A percentile compares a stretch with the other conserved stretches of the same genome.
Evolutionary conservation across 2,888 invertebrate genomes (phyloP).

Genomic region (Drosophila ochracea): DNA sequence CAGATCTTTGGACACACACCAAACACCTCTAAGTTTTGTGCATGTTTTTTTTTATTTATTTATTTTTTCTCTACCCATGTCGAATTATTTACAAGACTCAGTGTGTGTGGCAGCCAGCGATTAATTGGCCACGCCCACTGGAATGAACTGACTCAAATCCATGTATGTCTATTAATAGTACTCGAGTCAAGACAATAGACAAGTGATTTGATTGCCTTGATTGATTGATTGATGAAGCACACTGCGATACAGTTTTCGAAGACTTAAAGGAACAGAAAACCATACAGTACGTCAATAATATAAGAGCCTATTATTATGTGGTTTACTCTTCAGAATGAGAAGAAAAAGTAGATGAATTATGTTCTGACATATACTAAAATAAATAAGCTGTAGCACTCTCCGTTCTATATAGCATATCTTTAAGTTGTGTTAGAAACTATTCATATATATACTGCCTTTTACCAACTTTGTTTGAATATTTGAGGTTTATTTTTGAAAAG

Average conservation of each 20-base stretch:
- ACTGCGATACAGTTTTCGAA: background rate
- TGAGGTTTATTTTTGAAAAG: background rate
- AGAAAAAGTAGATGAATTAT: background rate
- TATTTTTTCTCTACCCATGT: slow-evolving; percentile 32
- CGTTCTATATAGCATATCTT: background rate
- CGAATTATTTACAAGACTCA: slow-evolving; percentile 48
- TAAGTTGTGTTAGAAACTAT: background rate
- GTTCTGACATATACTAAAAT: background rate
- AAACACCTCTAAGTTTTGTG: slow-evolving; percentile 52
- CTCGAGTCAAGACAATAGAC: background rate
- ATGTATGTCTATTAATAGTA: slow-evolving; percentile 40
- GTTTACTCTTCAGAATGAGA: background rate
- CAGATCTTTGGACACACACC: slow-evolving; percentile 45
- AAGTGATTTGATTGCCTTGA: slow-evolving; percentile 11
- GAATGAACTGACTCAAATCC: slow-evolving; percentile 15
- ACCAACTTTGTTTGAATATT: background rate
- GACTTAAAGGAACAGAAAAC: background rate
- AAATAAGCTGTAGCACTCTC: background rate
- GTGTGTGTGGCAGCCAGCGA: slow-evolving; percentile 23
- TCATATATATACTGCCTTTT: background rate
- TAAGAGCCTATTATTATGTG: background rate
- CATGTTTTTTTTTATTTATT: background rate
- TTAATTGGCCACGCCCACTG: slow-evolving; percentile 44
- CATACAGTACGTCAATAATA: background rate
- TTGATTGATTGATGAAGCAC: slow-evolving; percentile 15